Base-by-base conservation (phyloP, 2,888 invertebrate species). In the Drosophila meridionalis region DNA sequence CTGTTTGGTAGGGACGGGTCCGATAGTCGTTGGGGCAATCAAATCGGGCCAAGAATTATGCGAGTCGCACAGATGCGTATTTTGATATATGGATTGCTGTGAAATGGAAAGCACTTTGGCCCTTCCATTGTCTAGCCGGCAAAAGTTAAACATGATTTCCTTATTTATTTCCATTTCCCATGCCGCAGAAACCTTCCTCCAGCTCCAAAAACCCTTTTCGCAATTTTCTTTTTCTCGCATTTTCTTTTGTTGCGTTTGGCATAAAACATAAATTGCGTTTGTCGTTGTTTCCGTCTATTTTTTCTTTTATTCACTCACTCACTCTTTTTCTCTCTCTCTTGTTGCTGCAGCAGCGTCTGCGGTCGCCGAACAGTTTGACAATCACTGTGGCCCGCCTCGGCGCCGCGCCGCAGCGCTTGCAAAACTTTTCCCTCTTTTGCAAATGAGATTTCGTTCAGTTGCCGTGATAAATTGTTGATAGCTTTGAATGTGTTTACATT, bases 401-500 rank as follows among this genome's bases (percentile, higher is more conserved):
- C 45, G 7, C 11, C n/a, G n/a, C 5, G 6, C n/a, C 43, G 34
- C 38, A 34, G 28, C 53, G 64, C 40, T 48, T 14, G 36, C 52
- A 70, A 72, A 85, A 80, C 59, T 80, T 83, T 83, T 78, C 68
- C 45, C 60, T 64, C 53, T 80, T 80, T 85, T 73, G 85, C 82
- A 87, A 86, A 85, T 86, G 81, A 85, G 87, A 86, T 86, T 86
- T 86, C 72, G 72, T 78, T 88, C 83, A 79, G 71, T 82, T 82
- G 77, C 82, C 76, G 84, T 88, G 89, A 88, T 87, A 87, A 88
- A 87, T 87, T 82, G 89, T 88, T 87, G 89, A 87, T 87, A 79
- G 87, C 78, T 71, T 69, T 82, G 83, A 78, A 82, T 87, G 82
- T 82, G 78, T 83, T 80, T 78, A 77, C 88, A 84, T 78, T 82